These are phyloP conservation scores for Halcyon senegalensis DNA, from an alignment of 2,113 vertebrate species.

Conservation along the genomic window DNA sequence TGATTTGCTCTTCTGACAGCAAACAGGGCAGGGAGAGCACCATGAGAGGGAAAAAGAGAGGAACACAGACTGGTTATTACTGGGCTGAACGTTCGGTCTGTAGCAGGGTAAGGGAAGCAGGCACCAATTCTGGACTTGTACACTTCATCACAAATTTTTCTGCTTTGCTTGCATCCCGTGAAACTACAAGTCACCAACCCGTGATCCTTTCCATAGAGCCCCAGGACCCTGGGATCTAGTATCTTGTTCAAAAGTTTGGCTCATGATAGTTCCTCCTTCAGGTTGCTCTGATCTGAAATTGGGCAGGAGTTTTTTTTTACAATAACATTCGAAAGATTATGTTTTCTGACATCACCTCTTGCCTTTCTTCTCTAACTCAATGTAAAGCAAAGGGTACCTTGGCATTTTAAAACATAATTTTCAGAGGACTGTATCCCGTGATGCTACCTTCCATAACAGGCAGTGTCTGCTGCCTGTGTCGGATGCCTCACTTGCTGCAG, in stretches of 20 bases:
- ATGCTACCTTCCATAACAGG: neutral
- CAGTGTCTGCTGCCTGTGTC: neutral
- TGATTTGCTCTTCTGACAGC: neutral
- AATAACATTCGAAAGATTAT: neutral
- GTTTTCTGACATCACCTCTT: neutral
- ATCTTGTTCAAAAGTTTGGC: neutral
- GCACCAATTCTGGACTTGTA: neutral
- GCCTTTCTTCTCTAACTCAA: neutral
- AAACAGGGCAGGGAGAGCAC: neutral
- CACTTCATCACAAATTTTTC: neutral
- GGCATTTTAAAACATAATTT: neutral
- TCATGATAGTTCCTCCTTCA: neutral
- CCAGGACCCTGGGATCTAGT: neutral
- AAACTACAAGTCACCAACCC: neutral
- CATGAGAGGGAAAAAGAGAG: neutral
- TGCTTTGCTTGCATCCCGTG: neutral
- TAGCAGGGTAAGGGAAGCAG: neutral
- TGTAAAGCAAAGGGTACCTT: neutral
- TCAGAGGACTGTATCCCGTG: neutral
- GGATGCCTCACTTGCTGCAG: neutral
- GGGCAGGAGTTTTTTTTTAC: neutral
- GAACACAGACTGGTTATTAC: accelerated
- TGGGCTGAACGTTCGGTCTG: neutral
- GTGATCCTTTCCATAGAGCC: neutral
- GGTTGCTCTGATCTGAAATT: neutral